Percentiles rank a stretch among this genome's conserved stretches.
Evolutionary conservation across 2,888 invertebrate species (phyloP).

Genomic region (Synergus laeviventris): DNA sequence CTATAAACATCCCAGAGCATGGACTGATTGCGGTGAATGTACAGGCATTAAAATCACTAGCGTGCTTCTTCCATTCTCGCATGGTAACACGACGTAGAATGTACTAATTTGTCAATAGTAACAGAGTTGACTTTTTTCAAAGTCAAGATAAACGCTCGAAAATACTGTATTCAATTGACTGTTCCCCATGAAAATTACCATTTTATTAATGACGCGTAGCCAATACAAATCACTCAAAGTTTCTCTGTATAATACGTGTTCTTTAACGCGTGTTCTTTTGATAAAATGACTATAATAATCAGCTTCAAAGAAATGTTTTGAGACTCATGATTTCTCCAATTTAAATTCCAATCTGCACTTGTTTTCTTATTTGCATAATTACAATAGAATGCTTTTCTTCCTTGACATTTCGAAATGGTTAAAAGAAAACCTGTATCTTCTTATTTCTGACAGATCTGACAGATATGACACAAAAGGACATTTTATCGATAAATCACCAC

Average conservation of each 20-base stretch:
- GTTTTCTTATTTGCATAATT: neutral
- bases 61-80: slow-evolving; percentile 35
- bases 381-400: neutral
- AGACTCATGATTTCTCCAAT: slow-evolving; percentile 2
- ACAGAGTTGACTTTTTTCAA: neutral
- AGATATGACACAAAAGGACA: neutral
- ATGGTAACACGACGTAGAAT: slow-evolving; percentile 8
- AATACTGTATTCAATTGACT: slow-evolving; percentile 12
- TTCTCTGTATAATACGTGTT: slow-evolving; percentile 5
- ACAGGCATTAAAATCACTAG: slow-evolving; percentile 37
- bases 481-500: neutral
- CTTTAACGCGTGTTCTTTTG: too few relatives aligned
- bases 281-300: neutral
- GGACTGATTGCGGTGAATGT: slow-evolving; percentile 34
- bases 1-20: slow-evolving; percentile 27
- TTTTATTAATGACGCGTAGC: neutral
- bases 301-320: neutral
- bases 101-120: slow-evolving; percentile 27
- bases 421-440: neutral
- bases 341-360: neutral
- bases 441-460: neutral
- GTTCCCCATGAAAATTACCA: neutral
- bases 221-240: slow-evolving; percentile 5
- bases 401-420: neutral
- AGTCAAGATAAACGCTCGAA: neutral